A percentile compares a stretch with the other conserved stretches of the same genome.
Evolutionary conservation across 1,140 invertebrate genomes (phyloP).

Genomic region (Tetramorium alpestre): DNA sequence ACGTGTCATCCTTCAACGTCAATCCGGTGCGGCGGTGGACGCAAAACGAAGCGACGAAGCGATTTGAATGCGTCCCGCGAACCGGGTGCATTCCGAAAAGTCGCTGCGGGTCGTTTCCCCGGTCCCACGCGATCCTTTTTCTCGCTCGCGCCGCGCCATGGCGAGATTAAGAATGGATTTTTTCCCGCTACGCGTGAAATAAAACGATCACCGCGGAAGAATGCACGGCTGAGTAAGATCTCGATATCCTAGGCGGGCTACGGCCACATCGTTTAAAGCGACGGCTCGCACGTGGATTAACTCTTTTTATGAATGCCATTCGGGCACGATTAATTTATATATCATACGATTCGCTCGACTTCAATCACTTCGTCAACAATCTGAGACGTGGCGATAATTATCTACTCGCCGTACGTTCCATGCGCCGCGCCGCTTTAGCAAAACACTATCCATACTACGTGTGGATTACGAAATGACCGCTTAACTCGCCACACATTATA

Average conservation of each 20-base stretch:
- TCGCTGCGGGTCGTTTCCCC: slow-evolving; percentile 1
- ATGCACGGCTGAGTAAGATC: slow-evolving; percentile 31
- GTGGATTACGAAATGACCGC: neutral
- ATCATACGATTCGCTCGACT: neutral
- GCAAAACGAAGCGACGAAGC: slow-evolving; percentile 73
- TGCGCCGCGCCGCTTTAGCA: neutral
- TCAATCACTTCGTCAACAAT: neutral
- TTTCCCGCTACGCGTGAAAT: slow-evolving; percentile 50
- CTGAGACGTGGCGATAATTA: neutral
- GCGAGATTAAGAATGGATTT: slow-evolving; percentile 17
- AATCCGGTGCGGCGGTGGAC: slow-evolving; percentile 64
- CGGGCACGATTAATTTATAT: neutral
- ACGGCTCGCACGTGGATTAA: neutral
- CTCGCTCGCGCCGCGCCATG: neutral
- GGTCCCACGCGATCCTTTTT: neutral
- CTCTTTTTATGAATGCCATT: neutral
- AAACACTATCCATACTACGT: neutral
- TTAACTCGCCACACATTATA: neutral
- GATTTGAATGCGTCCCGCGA: slow-evolving; percentile 71
- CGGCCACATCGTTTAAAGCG: neutral
- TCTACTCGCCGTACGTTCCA: neutral
- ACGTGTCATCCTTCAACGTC: slow-evolving; percentile 74
- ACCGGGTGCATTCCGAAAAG: slow-evolving; percentile 65
- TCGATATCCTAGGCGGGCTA: neutral
- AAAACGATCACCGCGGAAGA: slow-evolving; percentile 53